Conservation (phyloP, 2,113 vertebrate genomes). For the Platichthys stellatus region DNA sequence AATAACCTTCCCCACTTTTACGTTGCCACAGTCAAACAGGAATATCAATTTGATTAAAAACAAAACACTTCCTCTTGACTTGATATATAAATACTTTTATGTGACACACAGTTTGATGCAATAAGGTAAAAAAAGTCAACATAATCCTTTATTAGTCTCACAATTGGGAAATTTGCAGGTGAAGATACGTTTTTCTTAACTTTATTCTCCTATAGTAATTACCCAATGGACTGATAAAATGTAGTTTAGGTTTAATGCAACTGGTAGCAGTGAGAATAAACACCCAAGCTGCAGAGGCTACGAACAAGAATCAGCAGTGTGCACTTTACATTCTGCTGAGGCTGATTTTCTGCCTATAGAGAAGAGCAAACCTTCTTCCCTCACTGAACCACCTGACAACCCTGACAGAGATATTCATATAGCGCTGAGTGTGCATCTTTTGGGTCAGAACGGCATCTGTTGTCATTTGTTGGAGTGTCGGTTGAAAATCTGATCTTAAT, state of each 20-base stretch:
- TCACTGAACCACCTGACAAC: constrained; percentile 7
- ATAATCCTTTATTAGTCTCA: no score
- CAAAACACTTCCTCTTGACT: neutral
- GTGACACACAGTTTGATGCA: neutral
- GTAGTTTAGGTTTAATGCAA: neutral
- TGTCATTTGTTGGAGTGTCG: constrained; percentile 52
- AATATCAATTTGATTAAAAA: neutral
- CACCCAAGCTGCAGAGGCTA: neutral
- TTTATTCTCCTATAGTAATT: neutral
- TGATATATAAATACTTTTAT: neutral
- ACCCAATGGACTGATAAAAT: neutral
- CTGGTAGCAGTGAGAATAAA: neutral
- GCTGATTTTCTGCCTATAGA: constrained; percentile 18
- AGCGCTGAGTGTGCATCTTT: constrained; percentile 48
- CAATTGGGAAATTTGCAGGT: no score
- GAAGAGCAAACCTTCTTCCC: constrained; percentile 11
- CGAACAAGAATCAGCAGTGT: constrained; percentile 1
- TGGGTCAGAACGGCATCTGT: constrained; percentile 41
- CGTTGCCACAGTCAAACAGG: neutral
- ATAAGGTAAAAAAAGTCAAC: neutral
- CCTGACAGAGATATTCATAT: constrained; percentile 11
- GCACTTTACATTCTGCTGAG: constrained; percentile 61
- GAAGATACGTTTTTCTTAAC: neutral
- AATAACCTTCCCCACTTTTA: no score
- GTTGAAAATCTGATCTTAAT: constrained; percentile 5